These are phyloP conservation scores for Apogon talboti DNA, from an alignment of 2,797 vertebrate species.

Conservation along the genomic window DNA sequence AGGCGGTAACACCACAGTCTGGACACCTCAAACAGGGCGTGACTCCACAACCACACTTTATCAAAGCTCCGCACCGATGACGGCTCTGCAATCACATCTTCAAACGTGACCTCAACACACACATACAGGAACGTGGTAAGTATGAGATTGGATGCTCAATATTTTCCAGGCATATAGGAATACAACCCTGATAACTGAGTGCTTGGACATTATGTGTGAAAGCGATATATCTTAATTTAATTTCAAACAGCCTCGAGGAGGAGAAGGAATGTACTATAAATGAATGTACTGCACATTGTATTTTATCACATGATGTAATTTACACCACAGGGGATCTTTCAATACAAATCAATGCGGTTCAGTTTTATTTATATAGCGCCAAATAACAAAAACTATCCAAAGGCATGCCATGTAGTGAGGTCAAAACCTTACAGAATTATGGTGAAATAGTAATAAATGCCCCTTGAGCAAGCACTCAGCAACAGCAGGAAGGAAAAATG, in stretches of 20 bases:
- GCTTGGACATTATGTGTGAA: background rate
- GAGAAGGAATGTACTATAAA: background rate
- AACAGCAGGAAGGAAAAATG: background rate
- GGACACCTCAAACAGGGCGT: constrained; percentile 73
- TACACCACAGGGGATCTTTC: background rate
- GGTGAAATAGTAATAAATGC: too few species aligned
- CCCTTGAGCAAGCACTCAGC: background rate
- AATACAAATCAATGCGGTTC: background rate
- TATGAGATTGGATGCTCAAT: background rate
- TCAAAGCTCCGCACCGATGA: constrained; percentile 74
- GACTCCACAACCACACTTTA: constrained; percentile 75
- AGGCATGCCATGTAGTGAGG: background rate
- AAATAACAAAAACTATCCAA: background rate
- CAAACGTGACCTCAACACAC: constrained; percentile 73
- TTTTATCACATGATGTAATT: too few species aligned
- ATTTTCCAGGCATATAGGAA: background rate
- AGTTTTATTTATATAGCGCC: background rate
- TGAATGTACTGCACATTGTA: too few species aligned
- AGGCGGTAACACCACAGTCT: constrained; percentile 71
- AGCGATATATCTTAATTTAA: background rate
- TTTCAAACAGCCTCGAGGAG: background rate
- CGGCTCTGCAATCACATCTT: constrained; percentile 79
- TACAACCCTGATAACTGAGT: background rate
- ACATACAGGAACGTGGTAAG: constrained; percentile 8
- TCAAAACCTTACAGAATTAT: too few species aligned